Conservation (phyloP, 2,113 vertebrate genomes). For the Butorides virescens region DNA sequence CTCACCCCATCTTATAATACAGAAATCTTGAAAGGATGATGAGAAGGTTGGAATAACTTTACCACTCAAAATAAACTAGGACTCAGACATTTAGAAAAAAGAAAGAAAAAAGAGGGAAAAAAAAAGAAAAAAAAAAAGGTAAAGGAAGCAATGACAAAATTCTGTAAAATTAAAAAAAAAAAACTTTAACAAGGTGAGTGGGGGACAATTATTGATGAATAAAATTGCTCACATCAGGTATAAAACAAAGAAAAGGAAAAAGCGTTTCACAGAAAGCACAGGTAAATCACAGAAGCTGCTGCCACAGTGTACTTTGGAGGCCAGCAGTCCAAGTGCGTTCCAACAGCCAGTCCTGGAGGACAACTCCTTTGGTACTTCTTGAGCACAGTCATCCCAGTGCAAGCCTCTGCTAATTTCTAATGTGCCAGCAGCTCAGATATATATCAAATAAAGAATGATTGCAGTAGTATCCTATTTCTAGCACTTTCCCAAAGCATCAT, state of each 20-base stretch:
- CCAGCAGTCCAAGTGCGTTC: not conserved
- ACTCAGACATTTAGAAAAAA: not conserved
- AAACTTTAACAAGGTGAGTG: not conserved
- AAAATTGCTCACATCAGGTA: not conserved
- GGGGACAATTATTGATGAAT: not conserved
- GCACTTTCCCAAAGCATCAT: not conserved
- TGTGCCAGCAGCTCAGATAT: not conserved
- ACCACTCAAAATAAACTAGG: not conserved
- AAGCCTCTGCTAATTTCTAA: not conserved
- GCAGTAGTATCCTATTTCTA: not conserved
- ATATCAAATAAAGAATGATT: not conserved
- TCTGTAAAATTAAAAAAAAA: not conserved
- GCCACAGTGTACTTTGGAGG: not conserved
- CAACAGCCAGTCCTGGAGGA: not conserved
- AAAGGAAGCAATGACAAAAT: not conserved
- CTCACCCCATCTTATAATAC: not conserved
- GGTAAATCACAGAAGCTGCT: not conserved
- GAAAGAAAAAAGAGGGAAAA: not conserved
- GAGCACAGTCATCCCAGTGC: not conserved
- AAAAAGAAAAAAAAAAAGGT: not conserved
- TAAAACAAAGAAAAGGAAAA: not conserved
- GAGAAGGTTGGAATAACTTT: not conserved
- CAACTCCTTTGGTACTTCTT: not conserved
- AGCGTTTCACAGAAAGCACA: not conserved
- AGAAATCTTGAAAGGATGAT: not conserved